Conservation (phyloP, 2,797 vertebrate genomes). For the Lepidocolaptes lacrymiger region DNA sequence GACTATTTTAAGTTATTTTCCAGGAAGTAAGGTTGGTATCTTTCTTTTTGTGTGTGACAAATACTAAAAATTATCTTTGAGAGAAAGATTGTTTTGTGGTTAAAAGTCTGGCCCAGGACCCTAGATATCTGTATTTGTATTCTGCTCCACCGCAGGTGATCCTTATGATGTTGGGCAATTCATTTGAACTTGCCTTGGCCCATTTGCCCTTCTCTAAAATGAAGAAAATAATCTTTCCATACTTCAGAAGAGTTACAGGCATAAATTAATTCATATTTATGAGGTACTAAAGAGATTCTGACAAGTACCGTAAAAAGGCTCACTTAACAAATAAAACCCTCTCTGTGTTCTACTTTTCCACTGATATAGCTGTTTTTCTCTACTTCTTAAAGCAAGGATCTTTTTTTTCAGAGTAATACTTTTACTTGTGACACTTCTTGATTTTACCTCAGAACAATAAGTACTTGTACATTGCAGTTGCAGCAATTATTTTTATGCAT, state of each 20-base stretch:
- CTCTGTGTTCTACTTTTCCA: conserved; percentile 18
- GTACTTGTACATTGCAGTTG: conserved; percentile 33
- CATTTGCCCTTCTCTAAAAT: neutral
- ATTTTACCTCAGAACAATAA: conserved; percentile 53
- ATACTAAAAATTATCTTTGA: neutral
- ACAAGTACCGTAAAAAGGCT: conserved; percentile 9
- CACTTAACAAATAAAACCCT: conserved; percentile 15
- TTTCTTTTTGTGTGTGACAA: neutral
- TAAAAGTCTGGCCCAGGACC: neutral
- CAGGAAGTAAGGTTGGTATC: neutral
- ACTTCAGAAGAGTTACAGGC: neutral
- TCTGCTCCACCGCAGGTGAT: neutral
- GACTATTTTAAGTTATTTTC: neutral
- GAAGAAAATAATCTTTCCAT: neutral
- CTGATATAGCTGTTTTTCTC: conserved; percentile 9
- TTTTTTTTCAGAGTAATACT: neutral
- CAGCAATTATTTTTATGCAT: conserved; percentile 36
- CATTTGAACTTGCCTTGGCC: neutral
- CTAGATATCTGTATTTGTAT: neutral
- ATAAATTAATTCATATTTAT: conserved; percentile 46
- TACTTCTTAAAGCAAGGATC: neutral
- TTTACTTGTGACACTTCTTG: conserved; percentile 33
- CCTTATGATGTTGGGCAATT: neutral
- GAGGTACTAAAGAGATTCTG: conserved; percentile 12
- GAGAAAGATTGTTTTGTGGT: neutral